Conservation (phyloP, 2,113 vertebrate genomes). For the Ophthalmolycus amberensis region DNA sequence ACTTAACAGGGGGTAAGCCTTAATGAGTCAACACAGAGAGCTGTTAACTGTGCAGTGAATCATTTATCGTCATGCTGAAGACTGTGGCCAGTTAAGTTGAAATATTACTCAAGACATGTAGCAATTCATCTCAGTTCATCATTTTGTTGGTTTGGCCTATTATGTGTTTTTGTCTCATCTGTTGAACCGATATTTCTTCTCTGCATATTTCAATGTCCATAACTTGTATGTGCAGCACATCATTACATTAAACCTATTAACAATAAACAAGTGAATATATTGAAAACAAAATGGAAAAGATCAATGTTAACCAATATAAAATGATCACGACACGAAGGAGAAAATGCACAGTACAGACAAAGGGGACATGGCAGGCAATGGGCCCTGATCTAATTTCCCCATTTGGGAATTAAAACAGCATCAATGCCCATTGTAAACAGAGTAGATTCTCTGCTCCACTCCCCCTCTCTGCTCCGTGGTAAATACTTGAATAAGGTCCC, state of each 20-base stretch:
- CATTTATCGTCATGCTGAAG: slow-evolving; percentile 59
- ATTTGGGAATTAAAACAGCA: slow-evolving; percentile 50
- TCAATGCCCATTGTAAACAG: slow-evolving; percentile 40
- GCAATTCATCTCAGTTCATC: neutral
- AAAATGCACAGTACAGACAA: neutral
- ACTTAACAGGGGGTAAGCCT: slow-evolving; percentile 52
- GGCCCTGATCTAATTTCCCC: slow-evolving; percentile 26
- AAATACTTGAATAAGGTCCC: slow-evolving; percentile 67
- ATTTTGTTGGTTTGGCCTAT: neutral
- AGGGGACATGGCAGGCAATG: neutral
- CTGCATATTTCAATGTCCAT: neutral
- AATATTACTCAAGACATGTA: neutral
- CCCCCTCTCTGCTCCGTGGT: slow-evolving; percentile 31
- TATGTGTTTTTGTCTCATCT: neutral
- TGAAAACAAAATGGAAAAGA: neutral
- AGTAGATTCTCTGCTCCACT: slow-evolving; percentile 43
- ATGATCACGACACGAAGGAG: neutral
- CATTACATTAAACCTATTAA: neutral
- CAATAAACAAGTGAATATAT: neutral
- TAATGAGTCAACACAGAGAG: slow-evolving; percentile 67
- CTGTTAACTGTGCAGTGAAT: slow-evolving; percentile 57
- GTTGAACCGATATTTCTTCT: neutral
- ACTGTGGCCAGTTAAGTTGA: slow-evolving; percentile 23
- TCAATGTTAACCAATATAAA: neutral
- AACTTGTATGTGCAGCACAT: neutral